Evolutionary conservation across 2,113 vertebrate genomes (phyloP).

Genomic region (Lophura nycthemera): DNA sequence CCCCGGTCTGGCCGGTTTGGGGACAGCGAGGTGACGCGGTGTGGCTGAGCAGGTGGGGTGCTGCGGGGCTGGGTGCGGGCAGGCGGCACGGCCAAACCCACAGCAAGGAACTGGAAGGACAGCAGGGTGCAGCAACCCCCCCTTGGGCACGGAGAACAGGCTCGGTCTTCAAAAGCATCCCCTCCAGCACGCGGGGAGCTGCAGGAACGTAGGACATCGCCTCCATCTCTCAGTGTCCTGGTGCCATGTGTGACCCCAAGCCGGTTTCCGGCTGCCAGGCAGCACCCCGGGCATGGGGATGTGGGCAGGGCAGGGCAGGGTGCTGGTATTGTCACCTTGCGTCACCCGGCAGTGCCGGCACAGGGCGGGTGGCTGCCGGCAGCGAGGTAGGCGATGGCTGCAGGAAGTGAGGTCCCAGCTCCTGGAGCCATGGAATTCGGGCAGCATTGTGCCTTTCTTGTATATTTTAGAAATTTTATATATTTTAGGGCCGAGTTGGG

Average conservation of each 20-base stretch:
- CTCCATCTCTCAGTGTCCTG: not conserved
- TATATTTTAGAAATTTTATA: not conserved
- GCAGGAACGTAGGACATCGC: not conserved
- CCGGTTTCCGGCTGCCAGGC: not conserved
- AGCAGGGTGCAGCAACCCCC: not conserved
- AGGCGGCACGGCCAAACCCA: not conserved
- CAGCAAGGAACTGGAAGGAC: not conserved
- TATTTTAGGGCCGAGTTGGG: not conserved
- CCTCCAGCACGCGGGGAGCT: rapidly evolving
- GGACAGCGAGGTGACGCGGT: conserved; percentile 2
- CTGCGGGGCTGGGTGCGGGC: not conserved
- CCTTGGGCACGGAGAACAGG: not conserved
- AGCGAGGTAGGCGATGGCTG: conserved; percentile 19
- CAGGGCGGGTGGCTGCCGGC: conserved; percentile 17
- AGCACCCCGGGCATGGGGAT: not conserved
- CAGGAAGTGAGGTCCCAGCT: not conserved
- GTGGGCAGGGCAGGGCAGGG: conserved; percentile 57
- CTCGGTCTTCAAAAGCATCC: not conserved
- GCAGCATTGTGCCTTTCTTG: not conserved
- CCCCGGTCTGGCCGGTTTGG: conserved; percentile 49
- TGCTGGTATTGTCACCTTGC: not conserved
- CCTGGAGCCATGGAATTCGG: not conserved
- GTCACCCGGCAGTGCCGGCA: conserved; percentile 36
- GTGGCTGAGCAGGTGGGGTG: conserved; percentile 12
- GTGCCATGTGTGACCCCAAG: not conserved